Evolutionary conservation across 2,888 invertebrate genomes (phyloP), one percentile per base, ranked within the genome.

Genomic region (Kryphioiulus occultus): DNA sequence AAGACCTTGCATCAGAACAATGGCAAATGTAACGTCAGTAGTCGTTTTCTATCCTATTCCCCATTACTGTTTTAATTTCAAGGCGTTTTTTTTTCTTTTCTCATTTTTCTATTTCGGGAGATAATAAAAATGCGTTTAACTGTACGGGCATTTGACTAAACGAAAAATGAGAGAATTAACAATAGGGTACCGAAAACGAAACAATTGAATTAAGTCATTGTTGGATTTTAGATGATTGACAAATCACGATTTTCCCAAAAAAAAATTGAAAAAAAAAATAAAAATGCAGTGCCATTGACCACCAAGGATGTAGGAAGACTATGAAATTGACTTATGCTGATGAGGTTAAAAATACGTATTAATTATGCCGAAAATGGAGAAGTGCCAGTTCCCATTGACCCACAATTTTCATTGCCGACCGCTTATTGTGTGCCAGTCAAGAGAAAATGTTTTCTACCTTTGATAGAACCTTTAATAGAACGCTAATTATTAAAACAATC

Each of bases 121-220:
- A 2, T 17, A 78, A 78, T 32, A 30, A 30, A 30, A 78, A 10
- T 30, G 30, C 30, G 10, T 44, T 44, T 44, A 35, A 35, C 44
- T 44, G 39, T 39, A 44, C 44, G 30, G 2, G 68, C 26, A 26
- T 68, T 68, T 68, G n/a, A 4, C 68, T 35, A 7, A 7, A 68
- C 26, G 30, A 78, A 78, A 32, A 30, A 4, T 32, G 78, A 4
- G 9, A 30, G 17, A 78, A 78, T n/a, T n/a, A n/a, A 78, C 26
- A 78, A 78, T 30, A 15, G 78, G 35, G 35, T 30, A 78, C 78
- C 30, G 78, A 78, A 78, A 78, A 35, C 30, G 78, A 78, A 78
- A 78, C 78, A 78, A 78, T 78, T 78, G 78, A 78, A 78, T 78
- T 78, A 78, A 78, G 78, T 78, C 78, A 78, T 78, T 78, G 78